Evolutionary conservation across 2,888 invertebrate genomes (phyloP).

Genomic region (Heliconius aoede): DNA sequence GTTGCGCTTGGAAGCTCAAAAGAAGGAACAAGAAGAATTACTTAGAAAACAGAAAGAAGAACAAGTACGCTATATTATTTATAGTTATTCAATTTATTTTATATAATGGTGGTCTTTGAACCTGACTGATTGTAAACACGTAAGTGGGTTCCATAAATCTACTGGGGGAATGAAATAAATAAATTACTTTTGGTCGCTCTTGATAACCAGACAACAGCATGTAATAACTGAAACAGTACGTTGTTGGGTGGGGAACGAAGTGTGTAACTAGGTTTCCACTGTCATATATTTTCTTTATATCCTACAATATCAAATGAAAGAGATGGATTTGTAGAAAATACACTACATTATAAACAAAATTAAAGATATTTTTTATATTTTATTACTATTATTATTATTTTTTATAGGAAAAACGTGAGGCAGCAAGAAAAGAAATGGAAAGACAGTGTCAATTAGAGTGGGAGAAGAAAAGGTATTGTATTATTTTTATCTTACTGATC

Average conservation of each 20-base stretch:
- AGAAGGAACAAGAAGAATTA: constrained; percentile 94
- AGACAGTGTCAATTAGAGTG: constrained; percentile 97
- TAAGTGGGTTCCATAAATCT: not conserved
- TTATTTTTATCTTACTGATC: too few species aligned
- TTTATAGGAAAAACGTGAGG: constrained; percentile 75
- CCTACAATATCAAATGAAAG: too few species aligned
- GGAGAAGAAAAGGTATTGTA: constrained; percentile 91
- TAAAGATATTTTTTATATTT: too few species aligned
- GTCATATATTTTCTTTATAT: too few species aligned
- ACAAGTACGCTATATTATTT: constrained; percentile 61
- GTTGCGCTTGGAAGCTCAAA: constrained; percentile 87
- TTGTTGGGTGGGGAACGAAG: too few species aligned
- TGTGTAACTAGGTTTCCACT: too few species aligned
- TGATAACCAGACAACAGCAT: too few species aligned
- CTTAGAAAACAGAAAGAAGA: constrained; percentile 91
- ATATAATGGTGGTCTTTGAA: too few species aligned
- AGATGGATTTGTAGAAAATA: too few species aligned
- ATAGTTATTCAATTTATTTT: not conserved
- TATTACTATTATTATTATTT: constrained; percentile 11
- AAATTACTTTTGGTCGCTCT: too few species aligned
- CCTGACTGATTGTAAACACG: not conserved
- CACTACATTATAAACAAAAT: not conserved
- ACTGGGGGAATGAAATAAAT: not conserved
- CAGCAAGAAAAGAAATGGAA: constrained; percentile 91
- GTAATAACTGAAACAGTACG: too few species aligned